These are phyloP conservation scores for Caenorhabditis sp. DNA, from an alignment of 2,888 invertebrate species.

Conservation along the genomic window DNA sequence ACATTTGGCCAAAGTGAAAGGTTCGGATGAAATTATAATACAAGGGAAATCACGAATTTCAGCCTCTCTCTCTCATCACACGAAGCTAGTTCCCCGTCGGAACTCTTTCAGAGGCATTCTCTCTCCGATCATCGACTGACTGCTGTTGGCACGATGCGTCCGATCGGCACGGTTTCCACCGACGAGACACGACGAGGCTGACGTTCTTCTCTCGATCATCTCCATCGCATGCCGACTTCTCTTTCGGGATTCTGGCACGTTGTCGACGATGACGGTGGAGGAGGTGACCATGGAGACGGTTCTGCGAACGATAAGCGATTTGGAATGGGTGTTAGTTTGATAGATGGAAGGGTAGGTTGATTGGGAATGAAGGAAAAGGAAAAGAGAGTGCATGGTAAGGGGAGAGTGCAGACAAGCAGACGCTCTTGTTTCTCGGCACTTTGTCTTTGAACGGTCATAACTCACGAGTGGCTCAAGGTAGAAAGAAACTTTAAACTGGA, in stretches of 20 bases:
- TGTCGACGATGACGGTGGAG: constrained; percentile 62
- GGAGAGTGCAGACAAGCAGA: background rate
- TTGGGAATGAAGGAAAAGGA: background rate
- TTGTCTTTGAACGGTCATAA: background rate
- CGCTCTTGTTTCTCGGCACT: constrained; percentile 5
- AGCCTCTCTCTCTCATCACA: constrained; percentile 7
- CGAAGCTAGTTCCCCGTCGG: constrained; percentile 64
- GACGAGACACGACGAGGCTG: constrained; percentile 47
- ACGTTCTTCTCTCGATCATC: constrained; percentile 49
- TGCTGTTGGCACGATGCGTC: constrained; percentile 56
- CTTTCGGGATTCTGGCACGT: constrained; percentile 40
- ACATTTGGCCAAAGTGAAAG: too few species aligned
- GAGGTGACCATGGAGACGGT: constrained; percentile 66
- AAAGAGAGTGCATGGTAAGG: background rate
- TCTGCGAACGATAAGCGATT: constrained; percentile 36
- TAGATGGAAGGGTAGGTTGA: background rate
- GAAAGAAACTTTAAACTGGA: background rate
- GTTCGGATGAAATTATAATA: background rate
- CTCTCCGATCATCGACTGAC: constrained; percentile 62
- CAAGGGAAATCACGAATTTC: background rate
- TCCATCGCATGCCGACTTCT: constrained; percentile 48
- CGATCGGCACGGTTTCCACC: constrained; percentile 48
- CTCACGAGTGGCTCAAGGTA: background rate
- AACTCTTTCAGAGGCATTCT: constrained; percentile 62
- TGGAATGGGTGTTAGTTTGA: background rate